Evolutionary conservation across 2,113 vertebrate genomes (phyloP).

Genomic region (Passer montanus): DNA sequence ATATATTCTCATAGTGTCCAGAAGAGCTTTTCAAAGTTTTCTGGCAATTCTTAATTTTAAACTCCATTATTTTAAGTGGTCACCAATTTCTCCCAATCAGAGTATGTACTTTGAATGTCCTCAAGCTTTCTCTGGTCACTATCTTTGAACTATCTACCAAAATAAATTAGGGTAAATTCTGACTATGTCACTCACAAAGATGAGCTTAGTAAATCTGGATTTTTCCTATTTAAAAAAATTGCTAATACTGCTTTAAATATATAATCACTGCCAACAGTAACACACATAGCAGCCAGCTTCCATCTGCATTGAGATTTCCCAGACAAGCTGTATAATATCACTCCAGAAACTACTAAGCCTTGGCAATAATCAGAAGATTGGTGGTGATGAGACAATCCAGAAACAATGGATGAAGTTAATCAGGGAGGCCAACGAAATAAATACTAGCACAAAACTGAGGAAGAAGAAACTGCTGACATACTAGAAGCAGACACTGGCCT

Average conservation of each 20-base stretch:
- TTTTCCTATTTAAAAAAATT: background rate
- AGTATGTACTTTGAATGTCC: background rate
- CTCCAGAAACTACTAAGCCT: constrained; percentile 40
- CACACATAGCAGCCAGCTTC: constrained; percentile 28
- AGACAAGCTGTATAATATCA: constrained; percentile 25
- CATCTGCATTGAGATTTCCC: constrained; percentile 50
- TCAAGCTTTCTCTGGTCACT: background rate
- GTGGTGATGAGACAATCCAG: background rate
- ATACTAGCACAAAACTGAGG: background rate
- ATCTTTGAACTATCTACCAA: background rate
- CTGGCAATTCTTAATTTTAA: background rate
- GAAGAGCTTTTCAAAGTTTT: constrained; percentile 25
- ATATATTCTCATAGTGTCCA: background rate
- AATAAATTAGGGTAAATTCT: background rate
- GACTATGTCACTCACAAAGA: background rate
- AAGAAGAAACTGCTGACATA: background rate
- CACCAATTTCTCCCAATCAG: background rate
- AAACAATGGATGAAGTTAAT: background rate
- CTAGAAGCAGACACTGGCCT: background rate
- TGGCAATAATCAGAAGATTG: constrained; percentile 18
- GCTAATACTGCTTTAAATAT: constrained; percentile 2
- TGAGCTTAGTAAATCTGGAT: background rate
- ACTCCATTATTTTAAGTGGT: background rate
- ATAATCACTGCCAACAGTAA: constrained; percentile 36
- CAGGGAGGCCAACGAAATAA: background rate